Evolutionary conservation across 2,113 vertebrate genomes (phyloP).

Genomic region (Pangasianodon hypophthalmus): DNA sequence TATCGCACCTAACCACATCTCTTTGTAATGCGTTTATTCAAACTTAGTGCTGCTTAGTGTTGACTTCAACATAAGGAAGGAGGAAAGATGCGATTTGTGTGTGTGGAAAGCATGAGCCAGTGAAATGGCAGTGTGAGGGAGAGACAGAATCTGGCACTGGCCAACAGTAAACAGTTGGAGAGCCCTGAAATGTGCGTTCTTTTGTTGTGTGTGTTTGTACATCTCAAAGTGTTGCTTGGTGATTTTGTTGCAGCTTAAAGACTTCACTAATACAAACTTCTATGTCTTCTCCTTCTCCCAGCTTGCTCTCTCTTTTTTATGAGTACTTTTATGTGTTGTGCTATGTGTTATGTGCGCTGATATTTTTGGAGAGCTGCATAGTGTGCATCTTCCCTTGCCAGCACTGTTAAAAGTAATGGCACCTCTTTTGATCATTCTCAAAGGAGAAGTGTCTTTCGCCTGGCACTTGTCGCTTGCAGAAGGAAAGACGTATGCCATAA

Average conservation of each 20-base stretch:
- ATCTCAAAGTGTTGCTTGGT: conserved; percentile 34
- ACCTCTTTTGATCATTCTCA: neutral
- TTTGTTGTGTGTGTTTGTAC: conserved; percentile 18
- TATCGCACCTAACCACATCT: neutral
- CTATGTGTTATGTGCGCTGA: neutral
- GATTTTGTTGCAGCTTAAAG: conserved; percentile 3
- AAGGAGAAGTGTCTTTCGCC: conserved; percentile 1
- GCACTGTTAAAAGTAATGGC: conserved; percentile 1
- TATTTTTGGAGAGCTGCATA: conserved; percentile 21
- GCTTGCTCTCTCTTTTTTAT: neutral
- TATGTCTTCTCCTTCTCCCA: neutral
- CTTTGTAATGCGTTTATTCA: neutral
- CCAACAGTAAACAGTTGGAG: conserved; percentile 31
- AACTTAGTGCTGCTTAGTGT: neutral
- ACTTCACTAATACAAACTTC: neutral
- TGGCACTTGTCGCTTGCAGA: conserved; percentile 1
- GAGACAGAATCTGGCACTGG: conserved; percentile 32
- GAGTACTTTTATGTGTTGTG: neutral
- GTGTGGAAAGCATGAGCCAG: conserved; percentile 10
- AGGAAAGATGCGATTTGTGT: neutral
- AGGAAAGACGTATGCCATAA: neutral
- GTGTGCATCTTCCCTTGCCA: neutral
- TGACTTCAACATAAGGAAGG: conserved; percentile 23
- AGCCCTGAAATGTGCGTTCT: conserved; percentile 25
- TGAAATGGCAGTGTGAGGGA: conserved; percentile 12